These are phyloP conservation scores for Eupithecia abbreviata DNA, from an alignment of 2,888 invertebrate genomes.

Conservation along the genomic window DNA sequence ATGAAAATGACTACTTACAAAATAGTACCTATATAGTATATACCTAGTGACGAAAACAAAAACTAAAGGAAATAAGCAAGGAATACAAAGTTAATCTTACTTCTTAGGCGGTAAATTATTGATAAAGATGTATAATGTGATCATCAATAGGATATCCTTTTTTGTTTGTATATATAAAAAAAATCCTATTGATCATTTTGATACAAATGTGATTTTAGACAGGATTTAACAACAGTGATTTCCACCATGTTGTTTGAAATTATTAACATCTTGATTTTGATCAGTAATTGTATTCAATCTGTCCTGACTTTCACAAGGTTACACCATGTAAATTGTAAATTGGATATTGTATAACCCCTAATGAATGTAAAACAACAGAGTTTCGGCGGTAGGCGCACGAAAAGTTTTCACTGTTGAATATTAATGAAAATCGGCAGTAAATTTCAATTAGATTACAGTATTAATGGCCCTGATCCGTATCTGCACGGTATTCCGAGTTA, in stretches of 20 bases:
- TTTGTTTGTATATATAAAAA: too few relatives aligned
- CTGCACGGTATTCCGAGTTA: conserved; percentile 40
- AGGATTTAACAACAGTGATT: neutral
- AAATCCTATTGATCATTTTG: too few relatives aligned
- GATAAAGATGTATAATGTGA: neutral
- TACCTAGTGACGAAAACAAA: too few relatives aligned
- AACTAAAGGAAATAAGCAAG: too few relatives aligned
- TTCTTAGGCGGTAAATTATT: too few relatives aligned
- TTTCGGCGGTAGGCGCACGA: conserved; percentile 47
- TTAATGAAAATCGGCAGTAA: conserved; percentile 69
- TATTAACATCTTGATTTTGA: neutral
- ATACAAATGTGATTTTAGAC: too few relatives aligned
- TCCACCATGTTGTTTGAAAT: neutral
- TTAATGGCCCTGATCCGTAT: conserved; percentile 38
- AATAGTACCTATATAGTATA: too few relatives aligned
- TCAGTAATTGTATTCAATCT: neutral
- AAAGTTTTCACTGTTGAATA: conserved; percentile 70
- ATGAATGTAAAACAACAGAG: conserved; percentile 50
- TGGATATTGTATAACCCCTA: conserved; percentile 7
- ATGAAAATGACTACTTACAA: too few relatives aligned
- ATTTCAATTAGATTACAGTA: conserved; percentile 61
- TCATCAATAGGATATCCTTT: neutral
- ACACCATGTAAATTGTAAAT: conserved; percentile 13
- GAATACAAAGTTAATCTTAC: too few relatives aligned
- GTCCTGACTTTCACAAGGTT: neutral